phyloP scores from a whole-genome alignment of 2,888 invertebrate genomes.

The Cordylochernes scorpioides region DNA sequence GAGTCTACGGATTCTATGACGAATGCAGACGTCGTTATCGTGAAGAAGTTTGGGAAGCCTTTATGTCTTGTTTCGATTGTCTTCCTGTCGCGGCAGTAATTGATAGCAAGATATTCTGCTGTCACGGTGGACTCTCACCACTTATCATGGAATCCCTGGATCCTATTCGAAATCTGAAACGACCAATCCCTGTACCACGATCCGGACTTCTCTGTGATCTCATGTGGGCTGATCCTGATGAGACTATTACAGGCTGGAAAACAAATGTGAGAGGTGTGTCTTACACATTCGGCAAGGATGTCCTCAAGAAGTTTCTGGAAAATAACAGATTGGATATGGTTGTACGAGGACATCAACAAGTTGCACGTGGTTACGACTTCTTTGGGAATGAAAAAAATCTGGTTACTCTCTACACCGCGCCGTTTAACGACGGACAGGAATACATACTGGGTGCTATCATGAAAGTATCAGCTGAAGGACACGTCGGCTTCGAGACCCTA shows the following conservation, averaged over 20 bases:
- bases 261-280: not conserved
- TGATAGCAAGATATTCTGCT: constrained; percentile 23
- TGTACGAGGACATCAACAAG: not conserved
- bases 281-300: not conserved
- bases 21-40: constrained; percentile 53
- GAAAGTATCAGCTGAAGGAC: no score
- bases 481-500: no score
- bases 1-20: constrained; percentile 92
- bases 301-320: not conserved
- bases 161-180: not conserved
- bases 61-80: constrained; percentile 34
- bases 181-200: not conserved
- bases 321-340: not conserved
- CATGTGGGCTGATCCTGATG: not conserved
- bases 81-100: constrained; percentile 23
- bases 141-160: constrained; percentile 17
- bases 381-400: not conserved
- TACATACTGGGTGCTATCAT: no score
- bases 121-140: constrained; percentile 25
- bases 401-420: not conserved
- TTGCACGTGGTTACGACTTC: not conserved
- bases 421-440: no score
- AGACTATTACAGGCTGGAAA: not conserved
- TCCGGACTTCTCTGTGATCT: not conserved
- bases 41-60: constrained; percentile 35